Percentiles rank a stretch among this genome's conserved stretches.
phyloP scores from a whole-genome alignment of 2,888 invertebrate genomes.

The Hirtodrosophila duncani region DNA sequence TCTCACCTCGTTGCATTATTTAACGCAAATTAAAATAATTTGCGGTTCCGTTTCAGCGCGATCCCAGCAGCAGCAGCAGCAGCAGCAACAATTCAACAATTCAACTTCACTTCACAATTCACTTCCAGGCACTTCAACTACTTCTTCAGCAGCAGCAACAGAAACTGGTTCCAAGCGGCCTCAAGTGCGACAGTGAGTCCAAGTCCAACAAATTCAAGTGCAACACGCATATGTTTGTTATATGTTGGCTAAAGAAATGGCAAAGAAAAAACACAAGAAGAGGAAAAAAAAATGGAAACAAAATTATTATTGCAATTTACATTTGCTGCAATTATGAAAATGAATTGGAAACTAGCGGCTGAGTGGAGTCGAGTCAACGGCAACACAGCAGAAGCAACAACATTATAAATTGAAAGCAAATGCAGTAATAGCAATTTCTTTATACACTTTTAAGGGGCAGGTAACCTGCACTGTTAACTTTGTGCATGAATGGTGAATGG shows the following conservation, averaged over 20 bases:
- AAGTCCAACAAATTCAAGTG: constrained; percentile 73
- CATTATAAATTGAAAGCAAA: constrained; percentile 61
- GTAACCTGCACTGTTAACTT: neutral
- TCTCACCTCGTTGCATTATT: constrained; percentile 74
- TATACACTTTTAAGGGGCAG: neutral
- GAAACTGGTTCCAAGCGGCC: constrained; percentile 58
- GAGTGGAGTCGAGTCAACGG: constrained; percentile 12
- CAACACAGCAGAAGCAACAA: constrained; percentile 11
- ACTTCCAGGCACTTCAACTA: too few species aligned
- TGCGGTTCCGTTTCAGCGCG: constrained; percentile 73
- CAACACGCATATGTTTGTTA: constrained; percentile 59
- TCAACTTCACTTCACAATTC: constrained; percentile 30
- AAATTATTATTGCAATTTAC: constrained; percentile 65
- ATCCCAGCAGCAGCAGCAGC: constrained; percentile 28
- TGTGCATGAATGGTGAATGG: neutral
- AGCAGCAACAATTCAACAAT: constrained; percentile 14
- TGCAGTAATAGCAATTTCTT: constrained; percentile 23
- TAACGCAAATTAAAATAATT: constrained; percentile 74
- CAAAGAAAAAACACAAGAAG: constrained; percentile 3
- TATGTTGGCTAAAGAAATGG: constrained; percentile 39
- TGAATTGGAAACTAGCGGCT: constrained; percentile 65
- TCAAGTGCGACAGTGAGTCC: constrained; percentile 72
- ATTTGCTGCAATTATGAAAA: constrained; percentile 73
- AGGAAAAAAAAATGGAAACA: constrained; percentile 26
- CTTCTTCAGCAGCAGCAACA: too few species aligned